These are phyloP conservation scores for Piscicola geometra DNA, from an alignment of 2,888 invertebrate genomes.

Conservation along the genomic window DNA sequence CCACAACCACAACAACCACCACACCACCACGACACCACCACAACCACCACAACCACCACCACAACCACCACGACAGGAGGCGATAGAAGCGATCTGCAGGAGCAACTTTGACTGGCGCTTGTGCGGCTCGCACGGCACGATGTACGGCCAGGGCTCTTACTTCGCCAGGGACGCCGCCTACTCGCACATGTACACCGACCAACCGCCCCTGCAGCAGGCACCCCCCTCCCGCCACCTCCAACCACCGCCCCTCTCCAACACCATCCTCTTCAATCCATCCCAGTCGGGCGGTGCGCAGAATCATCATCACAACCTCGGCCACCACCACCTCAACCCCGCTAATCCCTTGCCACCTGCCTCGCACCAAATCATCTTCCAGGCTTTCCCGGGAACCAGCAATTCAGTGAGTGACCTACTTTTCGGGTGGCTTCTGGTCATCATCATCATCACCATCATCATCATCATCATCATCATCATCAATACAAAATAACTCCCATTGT, in stretches of 20 bases:
- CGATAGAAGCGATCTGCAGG: slow-evolving; percentile 41
- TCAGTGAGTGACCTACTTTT: slow-evolving; percentile 10
- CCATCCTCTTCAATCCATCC: slow-evolving; percentile 31
- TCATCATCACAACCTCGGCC: slow-evolving; percentile 12
- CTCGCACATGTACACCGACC: slow-evolving; percentile 44
- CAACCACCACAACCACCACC: too few species aligned
- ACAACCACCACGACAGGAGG: slow-evolving; percentile 16
- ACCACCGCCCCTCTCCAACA: slow-evolving; percentile 21
- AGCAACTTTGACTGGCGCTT: slow-evolving; percentile 44
- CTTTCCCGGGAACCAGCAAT: slow-evolving; percentile 37
- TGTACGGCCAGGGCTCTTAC: slow-evolving; percentile 43
- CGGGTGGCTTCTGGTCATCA: background rate
- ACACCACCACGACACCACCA: too few species aligned
- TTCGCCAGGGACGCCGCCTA: slow-evolving; percentile 43
- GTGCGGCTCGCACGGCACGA: slow-evolving; percentile 43
- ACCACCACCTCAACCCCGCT: slow-evolving; percentile 21
- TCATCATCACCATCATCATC: slow-evolving; percentile 9
- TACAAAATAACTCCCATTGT: too few species aligned
- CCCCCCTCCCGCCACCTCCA: slow-evolving; percentile 20
- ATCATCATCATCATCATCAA: slow-evolving; percentile 18
- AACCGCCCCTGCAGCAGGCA: slow-evolving; percentile 26
- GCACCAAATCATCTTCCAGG: slow-evolving; percentile 36
- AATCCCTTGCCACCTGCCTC: slow-evolving; percentile 7
- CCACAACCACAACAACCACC: too few species aligned
- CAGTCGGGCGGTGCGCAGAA: slow-evolving; percentile 11